Base-by-base conservation (phyloP, 2,797 vertebrate species). In the Anableps anableps region DNA sequence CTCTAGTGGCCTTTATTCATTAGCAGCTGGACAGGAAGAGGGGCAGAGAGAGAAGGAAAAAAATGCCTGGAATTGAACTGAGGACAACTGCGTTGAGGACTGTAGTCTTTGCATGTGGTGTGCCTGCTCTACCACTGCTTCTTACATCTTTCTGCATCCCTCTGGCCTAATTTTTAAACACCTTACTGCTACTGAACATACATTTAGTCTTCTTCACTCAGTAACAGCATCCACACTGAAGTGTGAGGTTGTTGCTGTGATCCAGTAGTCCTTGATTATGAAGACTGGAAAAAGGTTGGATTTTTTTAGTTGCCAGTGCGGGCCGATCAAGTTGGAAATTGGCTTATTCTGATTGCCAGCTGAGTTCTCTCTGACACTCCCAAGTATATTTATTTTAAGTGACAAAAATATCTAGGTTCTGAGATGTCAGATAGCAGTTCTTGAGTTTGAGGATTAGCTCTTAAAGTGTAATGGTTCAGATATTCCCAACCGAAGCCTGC, bases 401-500 rank as follows among this genome's bases (percentile, higher is more conserved):
- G 66, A 45, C 26, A 29, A 45, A 29, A 5, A 45, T 10, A 47
- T 47, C 29, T 26, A 45, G 72, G 83, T 60, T 81, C 29, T 81
- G 19, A 72, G 47, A 79, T 55, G 64, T 80, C 53, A 76, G 17
- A 62, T 75, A 36, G 51, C 68, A 80, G 48, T 48, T 68, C 71
- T 58, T 74, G 66, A 68, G 17, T 53, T 38, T 53, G 29, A 36
- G 55, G 80, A 84, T 81, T 64, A 53, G 23, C 68, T 80, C 17
- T 47, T 48, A 79, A 23, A 47, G 66, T 17, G 17, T 41, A 78
- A 70, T 5, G 5, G 62, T 80, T 64, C 48, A 1, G 5, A 81
- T 78, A 77, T 84, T 84, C 64, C 84, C 83, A 79, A 85, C 58
- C 31, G 88, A 88, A 83, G 76, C 75, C 43, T 3, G 36, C 84